Evolutionary conservation across 2,113 vertebrate species (phyloP).

Genomic region (Elanoides forficatus): DNA sequence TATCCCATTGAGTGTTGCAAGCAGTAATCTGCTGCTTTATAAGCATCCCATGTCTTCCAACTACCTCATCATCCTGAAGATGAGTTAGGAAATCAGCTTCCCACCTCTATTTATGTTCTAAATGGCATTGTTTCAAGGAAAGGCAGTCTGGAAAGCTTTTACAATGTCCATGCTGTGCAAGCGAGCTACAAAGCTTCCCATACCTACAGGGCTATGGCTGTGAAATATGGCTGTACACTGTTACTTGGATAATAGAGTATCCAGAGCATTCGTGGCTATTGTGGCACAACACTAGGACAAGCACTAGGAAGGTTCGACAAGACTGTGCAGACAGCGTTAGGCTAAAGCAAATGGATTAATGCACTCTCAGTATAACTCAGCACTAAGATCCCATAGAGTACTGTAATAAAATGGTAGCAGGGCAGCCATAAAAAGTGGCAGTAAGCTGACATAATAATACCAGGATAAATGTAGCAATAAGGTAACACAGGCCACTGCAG

Average conservation of each 20-base stretch:
- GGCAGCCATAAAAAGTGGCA: slow-evolving; percentile 53
- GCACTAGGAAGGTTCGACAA: not conserved
- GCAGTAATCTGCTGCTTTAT: not conserved
- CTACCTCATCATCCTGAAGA: slow-evolving; percentile 68
- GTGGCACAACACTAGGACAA: not conserved
- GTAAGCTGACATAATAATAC: slow-evolving; percentile 56
- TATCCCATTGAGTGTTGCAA: not conserved
- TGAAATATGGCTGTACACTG: slow-evolving; percentile 32
- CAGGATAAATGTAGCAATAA: slow-evolving; percentile 68
- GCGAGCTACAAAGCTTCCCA: not conserved
- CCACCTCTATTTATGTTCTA: slow-evolving; percentile 9
- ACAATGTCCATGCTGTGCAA: not conserved
- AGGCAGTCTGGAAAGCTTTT: not conserved
- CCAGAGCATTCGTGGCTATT: not conserved
- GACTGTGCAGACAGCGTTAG: not conserved
- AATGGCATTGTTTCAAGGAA: not conserved
- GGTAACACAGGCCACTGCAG: slow-evolving; percentile 49
- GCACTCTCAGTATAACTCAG: slow-evolving; percentile 28
- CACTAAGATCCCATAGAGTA: slow-evolving; percentile 23
- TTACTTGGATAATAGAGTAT: not conserved
- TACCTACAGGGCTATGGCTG: not conserved
- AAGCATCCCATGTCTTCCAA: slow-evolving; percentile 52
- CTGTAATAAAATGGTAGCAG: slow-evolving; percentile 57
- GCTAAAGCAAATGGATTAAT: slow-evolving; percentile 41
- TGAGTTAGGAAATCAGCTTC: slow-evolving; percentile 48